These are phyloP conservation scores for Cydia splendana DNA, from an alignment of 1,140 invertebrate genomes.

Conservation along the genomic window DNA sequence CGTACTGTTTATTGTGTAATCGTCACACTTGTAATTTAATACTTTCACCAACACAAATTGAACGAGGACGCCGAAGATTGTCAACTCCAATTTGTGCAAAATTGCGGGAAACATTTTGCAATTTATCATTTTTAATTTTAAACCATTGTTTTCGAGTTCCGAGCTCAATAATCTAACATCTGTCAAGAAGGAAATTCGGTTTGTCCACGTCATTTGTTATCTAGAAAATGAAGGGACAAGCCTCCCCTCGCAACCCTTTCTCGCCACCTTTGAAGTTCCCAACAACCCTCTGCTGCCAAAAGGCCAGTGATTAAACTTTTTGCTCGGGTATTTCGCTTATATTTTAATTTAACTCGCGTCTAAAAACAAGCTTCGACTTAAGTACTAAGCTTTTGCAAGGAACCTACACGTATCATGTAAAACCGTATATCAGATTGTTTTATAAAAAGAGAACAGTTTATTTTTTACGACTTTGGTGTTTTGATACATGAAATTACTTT, in stretches of 20 bases:
- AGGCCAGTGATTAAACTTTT: conserved; percentile 37
- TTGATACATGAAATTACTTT: too few species aligned
- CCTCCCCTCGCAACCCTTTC: conserved; percentile 25
- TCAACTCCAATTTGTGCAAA: conserved; percentile 2
- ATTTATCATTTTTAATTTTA: conserved; percentile 32
- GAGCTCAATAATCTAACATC: conserved; percentile 30
- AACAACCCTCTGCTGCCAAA: conserved; percentile 34
- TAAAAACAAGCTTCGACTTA: conserved; percentile 33
- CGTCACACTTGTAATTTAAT: too few species aligned
- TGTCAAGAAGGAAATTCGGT: conserved; percentile 31
- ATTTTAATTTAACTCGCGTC: conserved; percentile 38
- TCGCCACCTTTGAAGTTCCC: conserved; percentile 35
- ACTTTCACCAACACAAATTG: background rate
- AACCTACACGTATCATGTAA: background rate
- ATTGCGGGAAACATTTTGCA: conserved; percentile 13
- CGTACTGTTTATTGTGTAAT: too few species aligned
- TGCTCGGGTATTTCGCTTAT: conserved; percentile 36
- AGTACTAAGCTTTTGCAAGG: background rate
- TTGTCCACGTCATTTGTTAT: conserved; percentile 31
- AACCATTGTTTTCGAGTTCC: conserved; percentile 22
- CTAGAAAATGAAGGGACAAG: conserved; percentile 31
- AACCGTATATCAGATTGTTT: conserved; percentile 2
- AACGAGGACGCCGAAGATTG: background rate
- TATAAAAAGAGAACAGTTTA: background rate
- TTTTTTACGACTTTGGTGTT: background rate